Percentiles rank a stretch among this genome's conserved stretches.
Conservation (phyloP, 2,797 vertebrate genomes). For the Muscicapa striata region DNA sequence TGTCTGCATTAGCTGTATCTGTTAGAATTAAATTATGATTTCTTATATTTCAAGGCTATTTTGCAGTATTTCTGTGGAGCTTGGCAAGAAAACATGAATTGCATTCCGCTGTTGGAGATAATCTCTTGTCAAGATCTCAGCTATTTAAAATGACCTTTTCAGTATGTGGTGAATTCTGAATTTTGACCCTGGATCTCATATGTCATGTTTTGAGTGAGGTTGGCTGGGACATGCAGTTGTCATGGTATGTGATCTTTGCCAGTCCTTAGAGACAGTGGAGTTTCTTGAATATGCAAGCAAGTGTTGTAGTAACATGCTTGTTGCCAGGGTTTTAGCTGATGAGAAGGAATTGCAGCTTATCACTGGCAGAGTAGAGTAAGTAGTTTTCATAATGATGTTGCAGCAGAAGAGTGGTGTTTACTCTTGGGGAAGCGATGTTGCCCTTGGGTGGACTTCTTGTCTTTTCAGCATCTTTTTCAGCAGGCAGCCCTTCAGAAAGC, state of each 20-base stretch:
- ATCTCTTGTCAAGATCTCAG: rapidly evolving
- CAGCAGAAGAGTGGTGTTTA: neutral
- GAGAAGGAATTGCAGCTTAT: neutral
- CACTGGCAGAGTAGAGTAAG: neutral
- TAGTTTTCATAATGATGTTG: neutral
- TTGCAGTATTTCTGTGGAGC: neutral
- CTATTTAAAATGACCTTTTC: neutral
- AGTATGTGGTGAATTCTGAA: neutral
- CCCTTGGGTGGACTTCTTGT: neutral
- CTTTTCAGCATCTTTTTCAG: neutral
- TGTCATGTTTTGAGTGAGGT: neutral
- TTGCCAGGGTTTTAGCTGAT: neutral
- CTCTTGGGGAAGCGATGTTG: rapidly evolving
- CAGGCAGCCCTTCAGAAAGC: neutral
- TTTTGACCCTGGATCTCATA: neutral
- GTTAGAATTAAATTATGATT: neutral
- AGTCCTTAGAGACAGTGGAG: neutral
- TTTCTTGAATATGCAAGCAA: neutral
- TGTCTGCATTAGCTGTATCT: neutral
- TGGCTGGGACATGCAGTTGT: neutral
- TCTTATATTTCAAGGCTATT: neutral
- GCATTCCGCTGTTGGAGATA: neutral
- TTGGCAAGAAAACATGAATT: neutral
- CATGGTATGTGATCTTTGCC: neutral
- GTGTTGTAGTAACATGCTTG: neutral